These are phyloP conservation scores for Drosophila truncata DNA, from an alignment of 1,140 invertebrate genomes.

Conservation along the genomic window DNA sequence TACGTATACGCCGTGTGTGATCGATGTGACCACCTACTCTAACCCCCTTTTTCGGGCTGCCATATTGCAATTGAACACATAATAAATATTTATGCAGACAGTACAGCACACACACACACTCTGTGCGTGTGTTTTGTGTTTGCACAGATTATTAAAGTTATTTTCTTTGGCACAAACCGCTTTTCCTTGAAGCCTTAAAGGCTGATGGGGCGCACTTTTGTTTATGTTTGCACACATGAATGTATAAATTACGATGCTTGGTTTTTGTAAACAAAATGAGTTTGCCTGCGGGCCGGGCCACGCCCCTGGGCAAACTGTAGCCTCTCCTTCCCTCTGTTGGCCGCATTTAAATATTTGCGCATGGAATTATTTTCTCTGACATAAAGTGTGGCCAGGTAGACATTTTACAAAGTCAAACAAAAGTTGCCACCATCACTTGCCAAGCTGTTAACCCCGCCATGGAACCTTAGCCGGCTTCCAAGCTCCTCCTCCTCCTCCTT, in stretches of 20 bases:
- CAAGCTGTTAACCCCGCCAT: slow-evolving; percentile 10
- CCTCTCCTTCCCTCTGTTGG: slow-evolving; percentile 10
- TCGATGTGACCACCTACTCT: background rate
- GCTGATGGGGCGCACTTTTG: slow-evolving; percentile 24
- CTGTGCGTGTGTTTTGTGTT: slow-evolving; percentile 31
- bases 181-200: slow-evolving; percentile 17
- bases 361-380: slow-evolving; percentile 68
- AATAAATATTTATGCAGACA: slow-evolving; percentile 80
- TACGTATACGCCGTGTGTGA: slow-evolving; percentile 62
- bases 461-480: slow-evolving; percentile 3
- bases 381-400: slow-evolving; percentile 47
- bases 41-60: slow-evolving; percentile 10
- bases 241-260: slow-evolving; percentile 70
- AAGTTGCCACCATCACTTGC: slow-evolving; percentile 26
- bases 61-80: slow-evolving; percentile 69
- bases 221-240: slow-evolving; percentile 72
- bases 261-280: slow-evolving; percentile 66
- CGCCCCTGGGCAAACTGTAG: background rate
- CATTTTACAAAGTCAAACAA: slow-evolving; percentile 60
- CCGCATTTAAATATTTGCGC: slow-evolving; percentile 79
- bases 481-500: background rate
- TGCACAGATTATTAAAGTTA: slow-evolving; percentile 70
- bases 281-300: slow-evolving; percentile 47
- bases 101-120: slow-evolving; percentile 16
- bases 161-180: slow-evolving; percentile 58